Conservation (phyloP, 2,888 invertebrate species). For the Antheraea yamamai region DNA sequence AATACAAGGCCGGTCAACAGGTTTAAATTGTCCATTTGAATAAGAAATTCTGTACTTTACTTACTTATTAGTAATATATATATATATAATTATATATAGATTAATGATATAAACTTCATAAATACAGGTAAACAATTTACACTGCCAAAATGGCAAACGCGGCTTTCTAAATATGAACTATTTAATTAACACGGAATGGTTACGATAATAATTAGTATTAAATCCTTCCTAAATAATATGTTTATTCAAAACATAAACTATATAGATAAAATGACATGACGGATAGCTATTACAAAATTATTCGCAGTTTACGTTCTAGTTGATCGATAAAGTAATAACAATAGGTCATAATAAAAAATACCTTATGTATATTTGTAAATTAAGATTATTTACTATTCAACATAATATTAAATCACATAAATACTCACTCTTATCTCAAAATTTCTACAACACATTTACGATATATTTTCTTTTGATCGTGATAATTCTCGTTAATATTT, state of each 20-base stretch:
- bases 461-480: neutral
- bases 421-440: neutral
- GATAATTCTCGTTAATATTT: neutral
- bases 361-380: neutral
- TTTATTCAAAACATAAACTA: slow-evolving; percentile 3
- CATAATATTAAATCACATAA: neutral
- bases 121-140: neutral
- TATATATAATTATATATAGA: neutral
- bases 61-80: neutral
- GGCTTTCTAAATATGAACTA: neutral
- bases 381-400: neutral
- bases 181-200: neutral
- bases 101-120: neutral
- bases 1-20: neutral
- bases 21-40: neutral
- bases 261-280: neutral
- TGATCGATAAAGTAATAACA: neutral
- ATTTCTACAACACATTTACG: neutral
- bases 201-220: neutral
- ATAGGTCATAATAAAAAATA: neutral
- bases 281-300: neutral
- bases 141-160: neutral
- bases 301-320: neutral
- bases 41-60: neutral
- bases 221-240: neutral